Evolutionary conservation across 2,888 invertebrate species (phyloP).

Genomic region (Catotricha subobsoleta): DNA sequence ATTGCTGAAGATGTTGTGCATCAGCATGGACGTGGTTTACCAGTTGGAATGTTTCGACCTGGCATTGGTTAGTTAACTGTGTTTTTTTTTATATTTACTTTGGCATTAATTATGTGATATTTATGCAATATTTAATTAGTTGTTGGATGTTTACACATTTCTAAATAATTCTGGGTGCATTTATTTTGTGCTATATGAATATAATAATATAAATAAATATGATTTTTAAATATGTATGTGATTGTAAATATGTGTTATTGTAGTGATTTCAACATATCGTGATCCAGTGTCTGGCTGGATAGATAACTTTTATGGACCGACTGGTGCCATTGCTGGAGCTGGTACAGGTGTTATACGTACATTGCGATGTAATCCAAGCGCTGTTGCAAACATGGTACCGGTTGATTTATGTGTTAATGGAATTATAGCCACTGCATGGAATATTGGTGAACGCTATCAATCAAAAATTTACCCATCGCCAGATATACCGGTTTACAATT

Average conservation of each 20-base stretch:
- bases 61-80: conserved; percentile 46
- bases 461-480: conserved; percentile 10
- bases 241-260: conserved; percentile 10
- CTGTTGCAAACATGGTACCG: conserved; percentile 59
- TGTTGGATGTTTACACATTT: neutral
- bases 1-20: conserved; percentile 62
- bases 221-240: neutral
- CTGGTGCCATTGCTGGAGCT: conserved; percentile 52
- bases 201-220: neutral
- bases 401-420: conserved; percentile 68
- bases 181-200: neutral
- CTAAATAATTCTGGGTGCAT: too few species aligned
- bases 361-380: conserved; percentile 48
- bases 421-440: conserved; percentile 61
- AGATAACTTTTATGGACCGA: conserved; percentile 80
- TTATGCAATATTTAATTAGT: neutral
- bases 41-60: conserved; percentile 67
- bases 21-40: conserved; percentile 47
- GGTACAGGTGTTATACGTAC: conserved; percentile 54
- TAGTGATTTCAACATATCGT: conserved; percentile 46
- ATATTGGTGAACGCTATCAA: conserved; percentile 34
- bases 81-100: neutral
- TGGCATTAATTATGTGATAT: neutral
- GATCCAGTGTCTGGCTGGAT: conserved; percentile 74
- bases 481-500: conserved; percentile 62